phyloP scores from a whole-genome alignment of 2,888 invertebrate genomes.

The Adelphocoris suturalis region DNA sequence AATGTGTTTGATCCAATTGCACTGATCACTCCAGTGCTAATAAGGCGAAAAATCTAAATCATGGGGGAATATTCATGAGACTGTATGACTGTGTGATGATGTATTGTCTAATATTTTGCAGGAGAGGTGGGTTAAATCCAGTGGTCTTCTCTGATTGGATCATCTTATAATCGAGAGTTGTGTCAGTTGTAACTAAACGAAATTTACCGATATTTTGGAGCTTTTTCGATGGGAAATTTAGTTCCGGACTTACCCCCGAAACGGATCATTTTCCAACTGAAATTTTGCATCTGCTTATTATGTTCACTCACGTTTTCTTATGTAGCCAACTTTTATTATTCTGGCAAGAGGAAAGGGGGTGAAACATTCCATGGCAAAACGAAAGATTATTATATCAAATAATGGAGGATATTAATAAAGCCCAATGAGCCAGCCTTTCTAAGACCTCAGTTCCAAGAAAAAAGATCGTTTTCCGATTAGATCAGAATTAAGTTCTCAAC shows the following conservation, averaged over 20 bases:
- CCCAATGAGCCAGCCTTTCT: background rate
- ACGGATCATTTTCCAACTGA: too few species aligned
- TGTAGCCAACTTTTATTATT: too few species aligned
- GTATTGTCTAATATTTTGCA: background rate
- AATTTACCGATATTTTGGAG: too few species aligned
- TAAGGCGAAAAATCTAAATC: background rate
- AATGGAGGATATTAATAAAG: background rate
- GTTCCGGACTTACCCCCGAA: too few species aligned
- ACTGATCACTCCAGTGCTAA: background rate
- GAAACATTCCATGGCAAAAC: too few species aligned
- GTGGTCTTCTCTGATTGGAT: background rate
- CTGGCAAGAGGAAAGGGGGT: too few species aligned
- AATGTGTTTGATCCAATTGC: background rate
- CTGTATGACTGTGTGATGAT: too few species aligned
- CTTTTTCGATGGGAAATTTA: too few species aligned
- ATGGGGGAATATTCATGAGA: too few species aligned
- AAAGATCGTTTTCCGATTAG: slow-evolving; percentile 3
- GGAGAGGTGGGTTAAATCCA: background rate
- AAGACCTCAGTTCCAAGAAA: background rate
- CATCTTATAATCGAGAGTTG: background rate
- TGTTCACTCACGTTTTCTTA: too few species aligned
- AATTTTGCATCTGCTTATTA: too few species aligned
- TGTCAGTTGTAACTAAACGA: background rate
- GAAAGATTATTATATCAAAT: too few species aligned
- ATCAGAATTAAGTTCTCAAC: background rate